phyloP scores from a whole-genome alignment of 2,888 invertebrate genomes.

The Crossocerus cetratus region DNA sequence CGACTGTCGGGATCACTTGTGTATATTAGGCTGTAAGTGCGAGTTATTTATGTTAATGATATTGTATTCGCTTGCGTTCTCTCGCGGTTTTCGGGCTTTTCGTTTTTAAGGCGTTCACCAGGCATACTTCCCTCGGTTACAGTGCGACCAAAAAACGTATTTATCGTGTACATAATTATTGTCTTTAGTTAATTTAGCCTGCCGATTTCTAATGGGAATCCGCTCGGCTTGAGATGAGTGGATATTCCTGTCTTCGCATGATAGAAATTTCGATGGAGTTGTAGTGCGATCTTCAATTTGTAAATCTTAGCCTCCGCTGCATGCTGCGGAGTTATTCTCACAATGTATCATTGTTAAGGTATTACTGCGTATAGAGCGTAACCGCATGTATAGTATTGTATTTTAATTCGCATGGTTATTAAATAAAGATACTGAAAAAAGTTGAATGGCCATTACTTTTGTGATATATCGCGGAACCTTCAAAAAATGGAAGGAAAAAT shows the following conservation, averaged over 20 bases:
- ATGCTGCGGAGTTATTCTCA: not conserved
- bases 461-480: too few relatives aligned
- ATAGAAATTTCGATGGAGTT: not conserved
- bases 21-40: not conserved
- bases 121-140: conserved; percentile 23
- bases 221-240: too few relatives aligned
- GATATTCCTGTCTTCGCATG: too few relatives aligned
- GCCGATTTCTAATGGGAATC: not conserved
- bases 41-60: not conserved
- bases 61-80: not conserved
- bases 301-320: not conserved
- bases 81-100: conserved; percentile 21
- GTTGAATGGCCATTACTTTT: too few relatives aligned
- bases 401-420: conserved; percentile 32
- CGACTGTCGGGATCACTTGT: conserved; percentile 25
- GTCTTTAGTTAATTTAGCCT: conserved; percentile 6
- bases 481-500: too few relatives aligned
- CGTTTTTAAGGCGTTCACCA: not conserved
- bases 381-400: conserved; percentile 33
- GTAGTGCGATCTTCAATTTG: not conserved
- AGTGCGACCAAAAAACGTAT: conserved; percentile 37
- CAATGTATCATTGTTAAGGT: conserved; percentile 21
- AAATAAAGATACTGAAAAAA: conserved; percentile 36
- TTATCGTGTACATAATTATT: conserved; percentile 31
- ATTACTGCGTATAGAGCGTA: conserved; percentile 10